A percentile compares a stretch with the other conserved stretches of the same genome.
Evolutionary conservation across 2,797 vertebrate species (phyloP).

Genomic region (Chaunax sp.): DNA sequence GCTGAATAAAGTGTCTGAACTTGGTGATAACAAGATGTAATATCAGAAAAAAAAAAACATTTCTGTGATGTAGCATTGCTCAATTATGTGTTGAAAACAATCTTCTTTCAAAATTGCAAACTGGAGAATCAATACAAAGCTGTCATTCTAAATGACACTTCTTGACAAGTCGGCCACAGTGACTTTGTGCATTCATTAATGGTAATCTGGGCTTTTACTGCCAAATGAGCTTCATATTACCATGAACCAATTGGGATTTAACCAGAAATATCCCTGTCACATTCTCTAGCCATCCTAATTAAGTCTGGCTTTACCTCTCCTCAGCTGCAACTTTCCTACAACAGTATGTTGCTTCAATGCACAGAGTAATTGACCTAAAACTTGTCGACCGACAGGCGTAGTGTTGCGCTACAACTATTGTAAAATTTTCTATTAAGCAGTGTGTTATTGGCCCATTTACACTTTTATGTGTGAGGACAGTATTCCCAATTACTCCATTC

Average conservation of each 20-base stretch:
- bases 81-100: slow-evolving; percentile 22
- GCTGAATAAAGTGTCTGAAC: background rate
- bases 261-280: slow-evolving; percentile 29
- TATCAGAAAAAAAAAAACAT: no score
- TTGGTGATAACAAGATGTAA: background rate
- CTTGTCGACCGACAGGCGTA: slow-evolving; percentile 26
- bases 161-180: slow-evolving; percentile 11
- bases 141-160: slow-evolving; percentile 39
- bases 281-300: slow-evolving; percentile 50
- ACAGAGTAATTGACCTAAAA: slow-evolving; percentile 51
- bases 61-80: background rate
- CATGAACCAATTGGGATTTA: slow-evolving; percentile 34
- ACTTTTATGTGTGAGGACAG: background rate
- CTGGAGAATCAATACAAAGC: slow-evolving; percentile 26
- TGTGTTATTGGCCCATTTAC: background rate
- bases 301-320: slow-evolving; percentile 43
- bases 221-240: slow-evolving; percentile 45
- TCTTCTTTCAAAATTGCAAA: slow-evolving; percentile 32
- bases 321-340: slow-evolving; percentile 34
- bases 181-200: slow-evolving; percentile 40
- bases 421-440: slow-evolving; percentile 13
- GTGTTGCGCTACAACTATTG: slow-evolving; percentile 6
- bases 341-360: slow-evolving; percentile 42
- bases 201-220: slow-evolving; percentile 41
- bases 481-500: background rate